Base-by-base conservation (phyloP, 2,888 invertebrate species). In the Steinernema hermaphroditum region DNA sequence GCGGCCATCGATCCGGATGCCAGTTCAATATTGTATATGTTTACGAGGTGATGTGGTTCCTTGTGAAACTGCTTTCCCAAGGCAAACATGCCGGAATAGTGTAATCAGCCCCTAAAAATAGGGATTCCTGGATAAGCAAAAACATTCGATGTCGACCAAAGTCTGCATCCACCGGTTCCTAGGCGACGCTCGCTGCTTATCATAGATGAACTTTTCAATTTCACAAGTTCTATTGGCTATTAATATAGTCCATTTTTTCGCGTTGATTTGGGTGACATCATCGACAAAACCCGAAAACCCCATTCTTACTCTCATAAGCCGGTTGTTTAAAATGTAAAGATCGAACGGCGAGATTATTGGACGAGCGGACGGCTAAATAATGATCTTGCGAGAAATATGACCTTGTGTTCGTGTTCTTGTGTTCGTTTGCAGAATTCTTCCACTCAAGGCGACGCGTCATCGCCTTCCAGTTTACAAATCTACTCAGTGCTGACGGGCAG, bases 401-500 rank as follows among this genome's bases (percentile, higher is more conserved):
- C 16, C 8, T 41, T 41, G 9, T n/a, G n/a, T n/a, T n/a, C n/a
- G n/a, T n/a, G n/a, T n/a, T n/a, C n/a, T n/a, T n/a, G n/a, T n/a
- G n/a, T n/a, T 50, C 22, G 12, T 24, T 19, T 50, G 50, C 50
- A 50, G 24, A 50, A 22, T 12, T 12, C 24, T 24, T n/a, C n/a
- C n/a, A n/a, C n/a, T n/a, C n/a, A n/a, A n/a, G n/a, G n/a, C n/a
- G 24, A 12, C 50, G 50, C 50, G 50, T 62, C 37, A 37, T 37
- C 37, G 37, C 37, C 37, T 62, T 62, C 62, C 32, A 34, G 29
- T 62, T 62, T 34, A 62, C 46, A 62, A 62, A 62, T 62, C 62
- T 9, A 16, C 32, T 16, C 16, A 62, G 32, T 24, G 50, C 32
- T 27, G 62, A 27, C n/a, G 27, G 62, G 8, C 32, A 62, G 16